Conservation (phyloP, 2,888 invertebrate genomes). For the Drosophila paranaensis region DNA sequence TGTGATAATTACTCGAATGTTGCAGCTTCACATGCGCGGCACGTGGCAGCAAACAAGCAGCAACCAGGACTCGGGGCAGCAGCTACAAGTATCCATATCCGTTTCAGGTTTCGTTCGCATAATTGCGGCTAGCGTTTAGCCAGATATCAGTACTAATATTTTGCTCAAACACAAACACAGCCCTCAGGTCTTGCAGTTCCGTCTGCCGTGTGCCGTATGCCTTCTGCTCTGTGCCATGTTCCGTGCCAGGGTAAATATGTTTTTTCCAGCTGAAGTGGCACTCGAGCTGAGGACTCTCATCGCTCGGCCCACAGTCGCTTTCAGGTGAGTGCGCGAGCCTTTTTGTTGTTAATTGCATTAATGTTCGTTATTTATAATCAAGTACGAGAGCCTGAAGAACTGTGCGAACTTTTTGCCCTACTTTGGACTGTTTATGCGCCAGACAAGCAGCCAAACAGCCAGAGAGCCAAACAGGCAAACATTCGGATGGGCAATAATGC, state of each 20-base stretch:
- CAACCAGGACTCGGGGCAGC: constrained; percentile 17
- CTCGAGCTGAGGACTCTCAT: constrained; percentile 52
- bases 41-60: constrained; percentile 17
- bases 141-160: constrained; percentile 60
- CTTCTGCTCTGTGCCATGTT: background rate
- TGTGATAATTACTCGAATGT: constrained; percentile 81
- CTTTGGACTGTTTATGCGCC: constrained; percentile 52
- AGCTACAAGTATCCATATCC: constrained; percentile 83
- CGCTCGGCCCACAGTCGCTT: constrained; percentile 29
- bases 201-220: background rate
- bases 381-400: constrained; percentile 51
- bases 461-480: constrained; percentile 21
- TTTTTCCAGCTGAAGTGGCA: constrained; percentile 61
- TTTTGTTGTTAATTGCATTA: constrained; percentile 72
- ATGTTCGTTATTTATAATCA: constrained; percentile 76
- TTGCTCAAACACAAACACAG: constrained; percentile 39
- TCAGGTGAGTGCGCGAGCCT: constrained; percentile 67
- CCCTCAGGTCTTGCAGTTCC: constrained; percentile 5
- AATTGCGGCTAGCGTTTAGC: constrained; percentile 72
- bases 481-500: constrained; percentile 70
- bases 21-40: constrained; percentile 69
- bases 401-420: constrained; percentile 55
- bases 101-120: constrained; percentile 62
- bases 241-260: constrained; percentile 62
- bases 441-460: constrained; percentile 14